phyloP scores from a whole-genome alignment of 2,888 invertebrate genomes.

The Belgica antarctica region DNA sequence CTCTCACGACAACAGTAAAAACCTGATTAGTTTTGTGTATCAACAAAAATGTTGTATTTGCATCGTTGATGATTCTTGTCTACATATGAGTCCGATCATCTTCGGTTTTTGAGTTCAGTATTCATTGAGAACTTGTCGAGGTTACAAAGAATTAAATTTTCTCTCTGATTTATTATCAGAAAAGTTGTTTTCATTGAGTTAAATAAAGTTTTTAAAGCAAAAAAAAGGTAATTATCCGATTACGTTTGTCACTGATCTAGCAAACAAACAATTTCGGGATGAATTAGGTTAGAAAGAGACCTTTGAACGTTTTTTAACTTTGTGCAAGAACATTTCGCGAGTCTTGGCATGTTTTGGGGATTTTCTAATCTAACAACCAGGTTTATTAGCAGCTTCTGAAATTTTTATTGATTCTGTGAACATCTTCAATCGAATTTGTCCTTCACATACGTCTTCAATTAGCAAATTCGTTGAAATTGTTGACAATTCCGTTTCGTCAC shows the following conservation, averaged over 20 bases:
- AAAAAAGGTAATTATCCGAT: neutral
- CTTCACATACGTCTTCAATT: neutral
- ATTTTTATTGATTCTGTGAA: too few relatives aligned
- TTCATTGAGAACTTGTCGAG: neutral
- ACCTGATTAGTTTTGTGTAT: too few relatives aligned
- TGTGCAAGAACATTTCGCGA: too few relatives aligned
- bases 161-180: neutral
- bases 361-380: too few relatives aligned
- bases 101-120: neutral
- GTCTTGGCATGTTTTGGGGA: too few relatives aligned
- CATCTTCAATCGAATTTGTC: neutral
- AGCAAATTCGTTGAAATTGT: neutral
- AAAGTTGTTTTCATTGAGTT: neutral
- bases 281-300: too few relatives aligned
- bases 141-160: neutral
- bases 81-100: neutral
- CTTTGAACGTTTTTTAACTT: too few relatives aligned
- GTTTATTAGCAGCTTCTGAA: too few relatives aligned
- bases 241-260: too few relatives aligned
- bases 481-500: neutral
- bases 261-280: too few relatives aligned
- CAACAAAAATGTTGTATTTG: too few relatives aligned
- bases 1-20: too few relatives aligned
- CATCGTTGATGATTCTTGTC: neutral
- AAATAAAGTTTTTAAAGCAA: neutral